Conservation (phyloP, 2,888 invertebrate genomes). For the Leptopilina myrica region DNA sequence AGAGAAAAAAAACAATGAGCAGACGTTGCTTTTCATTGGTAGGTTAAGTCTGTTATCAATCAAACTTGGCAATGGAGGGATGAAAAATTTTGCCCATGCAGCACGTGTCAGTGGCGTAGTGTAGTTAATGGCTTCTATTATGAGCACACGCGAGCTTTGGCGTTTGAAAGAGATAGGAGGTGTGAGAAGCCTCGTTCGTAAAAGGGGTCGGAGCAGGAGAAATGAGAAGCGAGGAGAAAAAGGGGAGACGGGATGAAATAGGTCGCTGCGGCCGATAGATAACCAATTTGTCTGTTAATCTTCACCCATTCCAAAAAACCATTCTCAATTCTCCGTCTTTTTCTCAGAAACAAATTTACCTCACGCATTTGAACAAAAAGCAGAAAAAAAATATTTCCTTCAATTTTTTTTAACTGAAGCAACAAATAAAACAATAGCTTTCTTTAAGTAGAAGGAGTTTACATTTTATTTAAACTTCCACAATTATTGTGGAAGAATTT, state of each 20-base stretch:
- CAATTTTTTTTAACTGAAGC: too few species aligned
- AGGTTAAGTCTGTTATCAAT: slow-evolving; percentile 60
- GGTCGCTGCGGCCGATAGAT: slow-evolving; percentile 58
- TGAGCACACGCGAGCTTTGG: slow-evolving; percentile 50
- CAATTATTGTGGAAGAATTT: too few species aligned
- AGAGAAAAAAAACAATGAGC: slow-evolving; percentile 3
- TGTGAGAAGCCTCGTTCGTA: slow-evolving; percentile 19
- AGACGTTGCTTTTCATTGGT: slow-evolving; percentile 35
- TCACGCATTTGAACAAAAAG: neutral
- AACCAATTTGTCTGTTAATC: slow-evolving; percentile 60
- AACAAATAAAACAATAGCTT: too few species aligned
- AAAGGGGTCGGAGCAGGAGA: slow-evolving; percentile 30
- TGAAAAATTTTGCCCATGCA: slow-evolving; percentile 67
- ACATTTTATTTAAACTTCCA: too few species aligned
- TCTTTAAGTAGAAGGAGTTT: too few species aligned
- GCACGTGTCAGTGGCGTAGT: slow-evolving; percentile 66
- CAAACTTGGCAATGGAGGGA: slow-evolving; percentile 58
- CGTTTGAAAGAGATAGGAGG: slow-evolving; percentile 40
- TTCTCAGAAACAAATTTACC: slow-evolving; percentile 6
- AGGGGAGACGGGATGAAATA: slow-evolving; percentile 38
- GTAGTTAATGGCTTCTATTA: slow-evolving; percentile 70
- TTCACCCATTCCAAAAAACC: slow-evolving; percentile 41
- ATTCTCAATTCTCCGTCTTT: slow-evolving; percentile 5
- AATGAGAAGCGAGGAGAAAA: slow-evolving; percentile 29
- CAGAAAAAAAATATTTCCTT: too few species aligned